Evolutionary conservation across 2,888 invertebrate species (phyloP).

Genomic region (Xylota sylvarum): DNA sequence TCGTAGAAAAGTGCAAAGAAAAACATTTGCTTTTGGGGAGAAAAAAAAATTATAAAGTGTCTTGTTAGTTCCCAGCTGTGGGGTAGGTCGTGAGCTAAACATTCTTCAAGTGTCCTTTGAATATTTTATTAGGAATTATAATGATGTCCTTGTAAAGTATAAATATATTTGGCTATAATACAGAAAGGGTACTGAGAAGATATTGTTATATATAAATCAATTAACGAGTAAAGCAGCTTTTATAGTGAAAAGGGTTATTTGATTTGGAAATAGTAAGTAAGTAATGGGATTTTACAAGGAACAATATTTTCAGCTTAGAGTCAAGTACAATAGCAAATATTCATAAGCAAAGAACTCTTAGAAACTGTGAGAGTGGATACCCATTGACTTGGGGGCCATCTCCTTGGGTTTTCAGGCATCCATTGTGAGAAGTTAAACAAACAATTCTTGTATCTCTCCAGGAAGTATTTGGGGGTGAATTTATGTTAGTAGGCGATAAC

Average conservation of each 20-base stretch:
- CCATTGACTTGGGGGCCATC: too few relatives aligned
- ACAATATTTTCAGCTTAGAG: not conserved
- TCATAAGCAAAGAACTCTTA: not conserved
- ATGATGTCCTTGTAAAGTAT: conserved; percentile 1
- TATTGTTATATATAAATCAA: conserved; percentile 1
- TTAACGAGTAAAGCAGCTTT: not conserved
- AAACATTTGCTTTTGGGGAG: conserved; percentile 7
- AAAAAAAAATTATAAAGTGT: conserved; percentile 5
- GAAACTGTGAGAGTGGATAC: not conserved
- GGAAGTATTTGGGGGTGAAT: too few relatives aligned
- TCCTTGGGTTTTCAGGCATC: too few relatives aligned
- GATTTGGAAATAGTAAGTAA: not conserved
- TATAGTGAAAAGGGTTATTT: not conserved
- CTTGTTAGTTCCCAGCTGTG: not conserved
- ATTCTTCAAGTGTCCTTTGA: conserved; percentile 26
- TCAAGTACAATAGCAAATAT: not conserved
- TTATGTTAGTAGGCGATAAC: too few relatives aligned
- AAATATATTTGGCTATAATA: conserved; percentile 7
- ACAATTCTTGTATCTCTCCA: too few relatives aligned
- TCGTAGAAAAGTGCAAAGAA: conserved; percentile 6
- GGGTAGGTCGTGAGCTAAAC: conserved; percentile 3
- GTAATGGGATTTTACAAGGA: not conserved
- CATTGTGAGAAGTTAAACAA: not conserved
- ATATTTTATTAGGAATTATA: conserved; percentile 26
- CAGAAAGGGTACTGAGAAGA: not conserved